Percentiles rank a stretch among this genome's conserved stretches.
phyloP scores from a whole-genome alignment of 2,113 vertebrate genomes.

The Ascaphus truei region DNA sequence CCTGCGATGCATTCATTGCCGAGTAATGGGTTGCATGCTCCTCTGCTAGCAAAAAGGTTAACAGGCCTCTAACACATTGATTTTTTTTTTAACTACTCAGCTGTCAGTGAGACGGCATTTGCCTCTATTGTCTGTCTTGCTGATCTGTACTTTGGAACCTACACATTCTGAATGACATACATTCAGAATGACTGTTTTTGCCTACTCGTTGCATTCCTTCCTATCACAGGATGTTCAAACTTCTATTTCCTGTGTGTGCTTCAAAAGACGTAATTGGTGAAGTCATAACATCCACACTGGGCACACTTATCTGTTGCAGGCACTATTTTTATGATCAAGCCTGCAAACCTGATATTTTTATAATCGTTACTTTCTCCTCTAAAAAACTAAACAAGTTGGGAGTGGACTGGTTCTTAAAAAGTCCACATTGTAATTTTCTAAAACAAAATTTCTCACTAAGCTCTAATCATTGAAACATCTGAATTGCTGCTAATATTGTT shows the following conservation, averaged over 20 bases:
- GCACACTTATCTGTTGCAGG: conserved; percentile 5
- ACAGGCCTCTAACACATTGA: neutral
- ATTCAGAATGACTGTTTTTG: neutral
- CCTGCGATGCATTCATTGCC: too few relatives aligned
- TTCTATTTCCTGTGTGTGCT: conserved; percentile 10
- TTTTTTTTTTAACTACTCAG: neutral
- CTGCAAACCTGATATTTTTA: neutral
- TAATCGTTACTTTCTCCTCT: neutral
- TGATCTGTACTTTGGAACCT: neutral
- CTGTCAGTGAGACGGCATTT: neutral
- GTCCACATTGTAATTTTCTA: too few relatives aligned
- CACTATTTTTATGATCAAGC: conserved; percentile 5
- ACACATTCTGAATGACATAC: neutral
- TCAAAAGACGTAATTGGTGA: conserved; percentile 20
- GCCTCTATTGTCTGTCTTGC: neutral
- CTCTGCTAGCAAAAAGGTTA: too few relatives aligned
- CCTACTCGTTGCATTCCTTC: conserved; percentile 1
- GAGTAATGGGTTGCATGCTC: too few relatives aligned
- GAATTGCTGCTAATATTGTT: too few relatives aligned
- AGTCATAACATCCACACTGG: conserved; percentile 23
- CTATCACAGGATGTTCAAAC: conserved; percentile 2
- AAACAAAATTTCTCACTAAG: too few relatives aligned
- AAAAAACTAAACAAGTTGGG: too few relatives aligned
- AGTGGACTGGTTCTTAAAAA: too few relatives aligned
- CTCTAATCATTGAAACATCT: too few relatives aligned